Percentiles rank a stretch among this genome's conserved stretches.
These are phyloP conservation scores for Entomyzon cyanotis DNA, from an alignment of 2,113 vertebrate species.

Conservation along the genomic window DNA sequence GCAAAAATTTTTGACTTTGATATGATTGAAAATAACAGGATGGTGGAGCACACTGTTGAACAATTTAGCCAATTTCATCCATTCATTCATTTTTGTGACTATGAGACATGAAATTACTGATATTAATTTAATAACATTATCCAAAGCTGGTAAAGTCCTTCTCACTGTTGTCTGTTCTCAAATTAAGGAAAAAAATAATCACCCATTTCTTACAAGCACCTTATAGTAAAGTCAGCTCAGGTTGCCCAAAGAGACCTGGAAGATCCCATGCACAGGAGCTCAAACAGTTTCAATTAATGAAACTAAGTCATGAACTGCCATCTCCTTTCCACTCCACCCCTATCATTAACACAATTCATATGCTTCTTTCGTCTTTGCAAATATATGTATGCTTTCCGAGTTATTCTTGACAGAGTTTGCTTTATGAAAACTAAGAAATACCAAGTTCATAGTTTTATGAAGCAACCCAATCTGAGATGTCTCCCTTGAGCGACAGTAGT, in stretches of 20 bases:
- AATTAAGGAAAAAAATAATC: background rate
- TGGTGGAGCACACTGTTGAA: background rate
- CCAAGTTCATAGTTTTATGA: background rate
- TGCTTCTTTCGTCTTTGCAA: background rate
- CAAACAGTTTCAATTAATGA: background rate
- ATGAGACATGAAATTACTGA: background rate
- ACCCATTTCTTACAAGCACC: background rate
- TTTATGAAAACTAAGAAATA: background rate
- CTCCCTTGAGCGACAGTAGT: background rate
- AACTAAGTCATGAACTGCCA: background rate
- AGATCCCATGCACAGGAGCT: background rate
- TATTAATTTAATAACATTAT: slow-evolving; percentile 20
- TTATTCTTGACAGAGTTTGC: background rate
- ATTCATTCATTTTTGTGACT: background rate
- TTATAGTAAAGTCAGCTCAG: background rate
- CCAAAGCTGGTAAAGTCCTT: slow-evolving; percentile 1
- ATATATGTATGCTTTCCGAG: background rate
- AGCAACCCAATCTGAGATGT: background rate
- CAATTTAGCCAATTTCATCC: background rate
- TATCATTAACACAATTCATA: background rate
- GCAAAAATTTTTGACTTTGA: background rate
- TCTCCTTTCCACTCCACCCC: background rate
- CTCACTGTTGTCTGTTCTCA: background rate
- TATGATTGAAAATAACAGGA: background rate
- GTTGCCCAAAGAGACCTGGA: background rate